Percentiles rank a stretch among this genome's conserved stretches.
Evolutionary conservation across 2,113 vertebrate genomes (phyloP).

Genomic region (Athene cunicularia): DNA sequence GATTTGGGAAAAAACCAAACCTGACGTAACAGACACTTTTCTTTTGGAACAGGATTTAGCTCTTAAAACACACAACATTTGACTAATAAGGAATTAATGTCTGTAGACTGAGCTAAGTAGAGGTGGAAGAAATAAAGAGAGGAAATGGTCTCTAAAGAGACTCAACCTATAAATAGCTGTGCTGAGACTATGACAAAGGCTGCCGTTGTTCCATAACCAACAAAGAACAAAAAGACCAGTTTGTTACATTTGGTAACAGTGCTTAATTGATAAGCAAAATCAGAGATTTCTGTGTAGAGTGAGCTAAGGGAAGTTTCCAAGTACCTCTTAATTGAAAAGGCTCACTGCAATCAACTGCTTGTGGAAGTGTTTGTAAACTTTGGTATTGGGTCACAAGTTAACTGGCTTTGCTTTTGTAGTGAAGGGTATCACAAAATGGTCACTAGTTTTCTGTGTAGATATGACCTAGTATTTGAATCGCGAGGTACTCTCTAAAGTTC

Average conservation of each 20-base stretch:
- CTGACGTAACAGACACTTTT: not conserved
- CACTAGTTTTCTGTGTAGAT: not conserved
- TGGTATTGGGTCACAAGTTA: not conserved
- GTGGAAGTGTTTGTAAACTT: conserved; percentile 4
- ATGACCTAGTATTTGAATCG: not conserved
- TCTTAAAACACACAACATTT: not conserved
- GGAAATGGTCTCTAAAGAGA: conserved; percentile 39
- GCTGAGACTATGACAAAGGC: conserved; percentile 38
- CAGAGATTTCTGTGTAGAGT: not conserved
- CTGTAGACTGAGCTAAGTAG: not conserved
- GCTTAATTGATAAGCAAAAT: conserved; percentile 47
- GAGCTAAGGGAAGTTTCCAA: not conserved
- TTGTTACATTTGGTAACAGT: conserved; percentile 52
- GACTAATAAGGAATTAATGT: not conserved
- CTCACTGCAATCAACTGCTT: not conserved
- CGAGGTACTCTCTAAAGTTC: not conserved
- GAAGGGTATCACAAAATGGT: not conserved
- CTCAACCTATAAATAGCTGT: conserved; percentile 60
- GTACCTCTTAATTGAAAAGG: not conserved
- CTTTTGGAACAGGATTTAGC: not conserved
- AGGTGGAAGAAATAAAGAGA: conserved; percentile 13
- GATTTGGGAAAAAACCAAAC: not conserved
- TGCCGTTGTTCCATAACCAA: conserved; percentile 48
- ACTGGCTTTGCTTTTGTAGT: not conserved
- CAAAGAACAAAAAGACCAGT: conserved; percentile 54